Percentiles rank a stretch among this genome's conserved stretches.
Evolutionary conservation across 2,888 invertebrate genomes (phyloP).

Genomic region (Pheosia gnoma): DNA sequence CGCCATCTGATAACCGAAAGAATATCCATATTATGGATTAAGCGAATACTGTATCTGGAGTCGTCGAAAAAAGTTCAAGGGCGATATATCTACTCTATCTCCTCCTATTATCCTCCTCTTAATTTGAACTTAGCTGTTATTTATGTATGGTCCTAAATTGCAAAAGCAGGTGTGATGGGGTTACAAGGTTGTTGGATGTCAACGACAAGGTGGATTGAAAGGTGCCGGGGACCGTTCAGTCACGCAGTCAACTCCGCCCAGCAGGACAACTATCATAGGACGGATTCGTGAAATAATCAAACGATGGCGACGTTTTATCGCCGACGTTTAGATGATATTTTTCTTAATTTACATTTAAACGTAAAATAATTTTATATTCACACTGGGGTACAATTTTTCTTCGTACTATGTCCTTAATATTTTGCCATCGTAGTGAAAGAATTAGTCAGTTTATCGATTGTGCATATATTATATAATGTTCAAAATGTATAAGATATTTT

Average conservation of each 20-base stretch:
- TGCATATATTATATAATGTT: too few species aligned
- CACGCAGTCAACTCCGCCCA: constrained; percentile 25
- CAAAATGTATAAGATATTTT: too few species aligned
- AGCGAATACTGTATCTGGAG: constrained; percentile 11
- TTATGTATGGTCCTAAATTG: neutral
- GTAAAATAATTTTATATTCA: too few species aligned
- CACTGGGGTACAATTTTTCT: too few species aligned
- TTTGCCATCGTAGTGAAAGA: too few species aligned
- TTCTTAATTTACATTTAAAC: too few species aligned
- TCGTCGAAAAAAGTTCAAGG: neutral
- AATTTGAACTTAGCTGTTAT: neutral
- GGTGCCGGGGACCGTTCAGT: constrained; percentile 14
- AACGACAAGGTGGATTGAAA: constrained; percentile 13
- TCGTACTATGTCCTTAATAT: too few species aligned
- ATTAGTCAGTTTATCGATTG: too few species aligned
- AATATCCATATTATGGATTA: neutral
- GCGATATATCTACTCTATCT: neutral
- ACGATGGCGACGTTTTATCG: constrained; percentile 21
- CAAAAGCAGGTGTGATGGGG: neutral
- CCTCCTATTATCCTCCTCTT: neutral
- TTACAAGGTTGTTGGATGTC: too few species aligned
- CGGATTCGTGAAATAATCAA: constrained; percentile 26
- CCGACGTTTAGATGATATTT: too few species aligned
- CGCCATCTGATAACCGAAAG: constrained; percentile 25
- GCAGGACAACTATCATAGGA: constrained; percentile 25